Base-by-base conservation (phyloP, 2,888 invertebrate genomes). In the Chromoteleia sp. region DNA sequence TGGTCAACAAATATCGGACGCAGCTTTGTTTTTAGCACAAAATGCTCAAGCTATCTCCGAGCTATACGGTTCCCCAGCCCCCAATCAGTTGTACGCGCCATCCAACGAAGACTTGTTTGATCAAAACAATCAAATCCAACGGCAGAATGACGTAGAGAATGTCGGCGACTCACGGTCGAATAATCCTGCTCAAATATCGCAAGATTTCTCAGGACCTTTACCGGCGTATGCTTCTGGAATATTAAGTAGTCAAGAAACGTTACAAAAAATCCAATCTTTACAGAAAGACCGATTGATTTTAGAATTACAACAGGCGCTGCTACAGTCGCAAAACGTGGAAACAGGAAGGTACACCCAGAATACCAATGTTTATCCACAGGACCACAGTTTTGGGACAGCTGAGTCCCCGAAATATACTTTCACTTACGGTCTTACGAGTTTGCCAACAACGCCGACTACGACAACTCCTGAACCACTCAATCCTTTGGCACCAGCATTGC, bases 11-110 rank as follows among this genome's bases (percentile, higher is more conserved):
- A 89, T 91, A 29, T 91, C 91, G 0, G 92, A 92, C 25, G 92
- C 89, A 0, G 87, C 91, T 0, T 50, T 87, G 0, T 92, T 92
- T 45, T 74, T 92, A 0, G 45, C 85, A 0, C 87, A 91, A 59
- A 91, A 92, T 74, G 89, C 91, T 2, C 88, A 89, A 56, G 91
- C 91, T 0, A 90, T 91, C 19, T 88, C 91, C 0, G 85, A 90
- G 30, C 83, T 91, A 0, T 91, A 92, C 70, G 87, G 88, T 0
- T 84, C 89, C 0, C 87, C 90, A 0, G 89, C 90, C 0, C 73
- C 83, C 2, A 87, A 88, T 56, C 81, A 89, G 8, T 87, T 86
- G 12, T 91, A 89, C 61, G 91, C 89, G 0, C 91, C 91, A 1
- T 58, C 84, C 30, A 74, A 80, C 29, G 86, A 86, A 2, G 84